These are phyloP conservation scores for Lissocephala sabroskyi DNA, from an alignment of 2,888 invertebrate genomes.

Conservation along the genomic window DNA sequence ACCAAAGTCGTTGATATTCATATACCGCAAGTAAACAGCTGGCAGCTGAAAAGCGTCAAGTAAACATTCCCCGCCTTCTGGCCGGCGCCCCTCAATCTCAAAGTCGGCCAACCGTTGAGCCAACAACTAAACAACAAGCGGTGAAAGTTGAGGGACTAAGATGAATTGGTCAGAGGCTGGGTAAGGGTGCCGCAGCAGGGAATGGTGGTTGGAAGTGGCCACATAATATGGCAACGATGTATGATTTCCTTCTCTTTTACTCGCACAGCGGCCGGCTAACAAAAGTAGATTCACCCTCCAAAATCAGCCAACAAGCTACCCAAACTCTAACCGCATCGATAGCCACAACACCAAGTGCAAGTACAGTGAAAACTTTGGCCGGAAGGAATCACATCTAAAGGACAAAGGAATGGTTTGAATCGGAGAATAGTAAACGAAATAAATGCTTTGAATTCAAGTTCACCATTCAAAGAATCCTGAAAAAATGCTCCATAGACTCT, in stretches of 20 bases:
- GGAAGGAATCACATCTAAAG: too few relatives aligned
- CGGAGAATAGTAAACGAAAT: too few relatives aligned
- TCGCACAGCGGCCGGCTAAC: conserved; percentile 37
- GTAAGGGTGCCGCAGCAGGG: conserved; percentile 1
- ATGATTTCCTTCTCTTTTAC: too few relatives aligned
- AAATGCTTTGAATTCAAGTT: too few relatives aligned
- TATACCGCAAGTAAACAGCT: conserved; percentile 42
- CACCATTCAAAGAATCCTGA: too few relatives aligned
- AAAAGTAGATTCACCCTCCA: neutral
- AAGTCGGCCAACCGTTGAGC: conserved; percentile 57
- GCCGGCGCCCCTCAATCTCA: conserved; percentile 13
- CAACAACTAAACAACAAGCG: conserved; percentile 55
- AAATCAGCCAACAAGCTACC: conserved; percentile 21
- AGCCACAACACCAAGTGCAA: too few relatives aligned
- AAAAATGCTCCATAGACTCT: too few relatives aligned
- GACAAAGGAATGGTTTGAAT: too few relatives aligned
- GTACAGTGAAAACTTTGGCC: too few relatives aligned
- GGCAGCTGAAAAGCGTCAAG: conserved; percentile 49
- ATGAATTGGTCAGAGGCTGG: neutral
- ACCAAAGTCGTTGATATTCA: conserved; percentile 43
- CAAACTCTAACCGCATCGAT: conserved; percentile 56
- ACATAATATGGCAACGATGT: conserved; percentile 54
- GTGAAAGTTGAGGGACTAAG: neutral
- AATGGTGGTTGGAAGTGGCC: conserved; percentile 41
- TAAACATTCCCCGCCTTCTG: conserved; percentile 32